Evolutionary conservation across 1,140 invertebrate genomes (phyloP).

Genomic region (Papilio polyxenes): DNA sequence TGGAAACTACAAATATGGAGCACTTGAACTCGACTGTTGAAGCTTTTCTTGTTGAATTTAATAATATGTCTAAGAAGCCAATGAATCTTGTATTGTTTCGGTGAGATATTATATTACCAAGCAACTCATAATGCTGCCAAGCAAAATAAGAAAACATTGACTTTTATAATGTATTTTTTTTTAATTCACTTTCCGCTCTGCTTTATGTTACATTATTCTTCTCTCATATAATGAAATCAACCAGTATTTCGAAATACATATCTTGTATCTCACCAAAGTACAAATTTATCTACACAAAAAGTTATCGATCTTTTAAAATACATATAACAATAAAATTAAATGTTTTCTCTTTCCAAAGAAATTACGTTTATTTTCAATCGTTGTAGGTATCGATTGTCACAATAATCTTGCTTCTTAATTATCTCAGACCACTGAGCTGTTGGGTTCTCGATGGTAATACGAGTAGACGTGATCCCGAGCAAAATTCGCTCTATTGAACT

Average conservation of each 20-base stretch:
- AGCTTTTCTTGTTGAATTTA: slow-evolving; percentile 94
- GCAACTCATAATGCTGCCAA: too few species aligned
- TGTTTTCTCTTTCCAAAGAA: neutral
- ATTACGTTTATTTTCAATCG: neutral
- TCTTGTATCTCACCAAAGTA: too few species aligned
- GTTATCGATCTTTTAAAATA: neutral
- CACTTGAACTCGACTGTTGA: slow-evolving; percentile 92
- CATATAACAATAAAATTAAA: neutral
- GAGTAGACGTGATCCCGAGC: neutral
- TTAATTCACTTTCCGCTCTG: too few species aligned
- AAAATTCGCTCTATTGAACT: slow-evolving; percentile 12
- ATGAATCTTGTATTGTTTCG: slow-evolving; percentile 98
- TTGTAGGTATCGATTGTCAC: neutral
- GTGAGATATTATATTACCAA: slow-evolving; percentile 57
- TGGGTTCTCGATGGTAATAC: neutral
- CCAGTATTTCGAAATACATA: too few species aligned
- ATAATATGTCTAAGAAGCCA: slow-evolving; percentile 98
- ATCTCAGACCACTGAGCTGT: slow-evolving; percentile 2
- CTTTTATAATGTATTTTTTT: too few species aligned
- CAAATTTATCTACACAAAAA: too few species aligned
- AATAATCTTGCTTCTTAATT: slow-evolving; percentile 10
- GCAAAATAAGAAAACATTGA: too few species aligned
- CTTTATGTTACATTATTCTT: too few species aligned
- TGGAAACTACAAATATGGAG: slow-evolving; percentile 93
- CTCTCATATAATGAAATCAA: too few species aligned